Evolutionary conservation across 2,888 invertebrate species (phyloP).

Genomic region (Agapetus fuscipes): DNA sequence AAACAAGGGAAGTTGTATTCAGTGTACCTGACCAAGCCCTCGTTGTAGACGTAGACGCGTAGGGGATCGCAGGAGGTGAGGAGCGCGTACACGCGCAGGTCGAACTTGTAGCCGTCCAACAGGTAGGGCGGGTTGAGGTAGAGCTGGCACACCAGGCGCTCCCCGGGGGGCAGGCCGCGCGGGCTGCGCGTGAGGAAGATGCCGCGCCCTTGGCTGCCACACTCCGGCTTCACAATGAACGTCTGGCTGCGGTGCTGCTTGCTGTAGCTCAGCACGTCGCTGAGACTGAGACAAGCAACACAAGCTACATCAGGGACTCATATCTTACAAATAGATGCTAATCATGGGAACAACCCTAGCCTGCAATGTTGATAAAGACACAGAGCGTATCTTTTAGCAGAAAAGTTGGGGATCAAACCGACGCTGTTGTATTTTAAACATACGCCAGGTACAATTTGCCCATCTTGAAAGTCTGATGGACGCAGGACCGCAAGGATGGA

Average conservation of each 20-base stretch:
- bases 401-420: too few relatives aligned
- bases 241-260: conserved; percentile 62
- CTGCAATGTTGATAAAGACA: too few relatives aligned
- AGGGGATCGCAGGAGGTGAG: conserved; percentile 88
- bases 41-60: conserved; percentile 82
- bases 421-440: too few relatives aligned
- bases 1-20: too few relatives aligned
- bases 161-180: conserved; percentile 56
- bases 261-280: conserved; percentile 63
- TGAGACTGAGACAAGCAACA: conserved; percentile 41
- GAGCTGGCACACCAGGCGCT: conserved; percentile 75
- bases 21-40: conserved; percentile 78
- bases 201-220: conserved; percentile 83
- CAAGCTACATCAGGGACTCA: background rate
- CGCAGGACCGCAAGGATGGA: too few relatives aligned
- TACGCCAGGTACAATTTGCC: too few relatives aligned
- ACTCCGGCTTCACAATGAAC: conserved; percentile 86
- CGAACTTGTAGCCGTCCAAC: conserved; percentile 89
- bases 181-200: conserved; percentile 79
- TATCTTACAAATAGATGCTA: too few relatives aligned
- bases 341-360: too few relatives aligned
- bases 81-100: conserved; percentile 77
- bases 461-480: too few relatives aligned
- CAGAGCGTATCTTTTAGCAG: conserved; percentile 2
- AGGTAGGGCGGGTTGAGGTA: conserved; percentile 63